Base-by-base conservation (phyloP, 2,113 vertebrate genomes). In the Myodes glareolus region DNA sequence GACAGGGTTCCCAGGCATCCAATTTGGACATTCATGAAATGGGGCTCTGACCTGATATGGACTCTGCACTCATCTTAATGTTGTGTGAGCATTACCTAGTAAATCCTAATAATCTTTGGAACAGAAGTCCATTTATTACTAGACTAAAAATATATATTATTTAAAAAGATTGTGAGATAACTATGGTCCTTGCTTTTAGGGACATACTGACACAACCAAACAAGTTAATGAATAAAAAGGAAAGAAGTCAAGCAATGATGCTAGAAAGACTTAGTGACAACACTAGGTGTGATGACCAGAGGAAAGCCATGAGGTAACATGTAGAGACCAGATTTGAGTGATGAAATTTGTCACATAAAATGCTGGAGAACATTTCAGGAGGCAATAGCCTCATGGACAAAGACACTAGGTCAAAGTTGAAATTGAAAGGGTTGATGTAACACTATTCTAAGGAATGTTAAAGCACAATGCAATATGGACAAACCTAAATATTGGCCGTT, bases 81-180 rank as follows among this genome's bases (percentile, higher is more conserved):
- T 10, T 55, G 8, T 93, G 23, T 5, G 47, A 19, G 23, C 14
- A 58, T 94, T 45, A 39, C 67, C 39, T 93, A 67, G n/a, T 90
- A 87, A 90, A 92, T 52, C 52, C 88, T 77, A 86, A 68, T 82
- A 52, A 82, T 21, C 80, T 87, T 92, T 90, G 14, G 33, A 91
- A 50, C 42, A 33, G 75, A 25, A 3, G 63, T 1, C 5, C 4
- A 45, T 91, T 95, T 90, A 76, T 82, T 67, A 12, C 2, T 72
- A 13, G 1, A 45, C 12, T 42, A n/a, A 25, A 19, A 61, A 81
- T 13, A 77, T 39, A 27, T 29, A 5, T 47, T 86, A 33, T n/a
- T 55, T 11, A 3, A 58, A n/a, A 36, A 92, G 16, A 75, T 52
- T 33, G 1, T 45, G 39, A 89, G 31, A 87, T 93, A 73, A 93